Base-by-base conservation (phyloP, 2,888 invertebrate genomes). In the Ophion ventricosus region DNA sequence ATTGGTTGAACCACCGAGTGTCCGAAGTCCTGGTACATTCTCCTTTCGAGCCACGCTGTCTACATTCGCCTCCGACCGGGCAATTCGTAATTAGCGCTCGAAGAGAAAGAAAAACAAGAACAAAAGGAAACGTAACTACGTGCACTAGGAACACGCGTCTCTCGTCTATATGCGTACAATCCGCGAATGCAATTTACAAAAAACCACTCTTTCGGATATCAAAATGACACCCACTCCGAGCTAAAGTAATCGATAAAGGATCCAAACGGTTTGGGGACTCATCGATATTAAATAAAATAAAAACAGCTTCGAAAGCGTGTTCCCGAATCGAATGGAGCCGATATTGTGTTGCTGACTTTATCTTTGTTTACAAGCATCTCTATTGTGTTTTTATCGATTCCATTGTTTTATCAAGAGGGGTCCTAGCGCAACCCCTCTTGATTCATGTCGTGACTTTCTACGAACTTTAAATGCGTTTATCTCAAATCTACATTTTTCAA, bases 71-170 rank as follows among this genome's bases (percentile, higher is more conserved):
- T n/a, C 5, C 4, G 26, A 40, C 72, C n/a, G 35, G 57, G 61
- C 57, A 25, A 64, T 57, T 66, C 59, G 66, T 82, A 87, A 89
- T 89, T 87, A 88, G 83, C 80, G 82, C 87, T 85, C 35, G 35
- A 35, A 35, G 35, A 35, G 86, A 7, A 25, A 73, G 75, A 25
- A 78, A 63, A 74, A 54, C n/a, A n/a, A 8, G 83, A 80, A 83
- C 80, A 85, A 85, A 85, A 79, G 66, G 49, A 20, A 29, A 26
- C 11, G 7, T 43, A n/a, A 17, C 26, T 70, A 4, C 57, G 23
- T 29, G n/a, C 3, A n/a, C 14, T 23, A 54, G 40, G 26, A 63
- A 56, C 43, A 11, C 35, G 11, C 54, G 54, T 61, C 25, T 69
- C n/a, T 29, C 23, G 8, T 26, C 35, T 8, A 35, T 35, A 35